These are phyloP conservation scores for Agrotis ipsilon DNA, from an alignment of 2,888 invertebrate genomes.

Conservation along the genomic window DNA sequence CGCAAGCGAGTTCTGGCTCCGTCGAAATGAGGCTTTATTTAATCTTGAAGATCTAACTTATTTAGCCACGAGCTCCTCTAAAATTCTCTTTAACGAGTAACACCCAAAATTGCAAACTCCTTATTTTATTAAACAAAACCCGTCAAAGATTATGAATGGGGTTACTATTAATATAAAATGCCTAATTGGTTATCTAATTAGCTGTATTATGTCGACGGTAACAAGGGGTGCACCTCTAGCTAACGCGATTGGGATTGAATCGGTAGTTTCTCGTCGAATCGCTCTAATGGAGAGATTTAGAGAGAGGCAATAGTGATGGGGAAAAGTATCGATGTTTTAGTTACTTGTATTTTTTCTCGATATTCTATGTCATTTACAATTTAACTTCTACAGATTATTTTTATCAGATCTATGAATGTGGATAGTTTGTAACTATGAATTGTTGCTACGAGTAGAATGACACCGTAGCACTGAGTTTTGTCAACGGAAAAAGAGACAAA, in stretches of 20 bases:
- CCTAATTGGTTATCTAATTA: conserved; percentile 51
- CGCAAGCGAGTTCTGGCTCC: no score
- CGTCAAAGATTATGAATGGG: conserved; percentile 30
- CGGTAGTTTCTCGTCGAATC: conserved; percentile 34
- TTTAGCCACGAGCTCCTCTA: no score
- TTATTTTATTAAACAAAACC: conserved; percentile 23
- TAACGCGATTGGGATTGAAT: conserved; percentile 34
- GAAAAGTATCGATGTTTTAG: conserved; percentile 28
- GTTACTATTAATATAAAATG: conserved; percentile 38
- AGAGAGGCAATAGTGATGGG: conserved; percentile 4
- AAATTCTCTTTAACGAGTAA: background rate
- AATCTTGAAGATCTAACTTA: no score
- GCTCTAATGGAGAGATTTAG: conserved; percentile 17
- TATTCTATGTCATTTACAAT: no score
- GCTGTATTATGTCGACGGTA: conserved; percentile 5
- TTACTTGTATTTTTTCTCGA: no score
- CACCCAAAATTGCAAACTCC: background rate
- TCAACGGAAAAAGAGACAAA: no score
- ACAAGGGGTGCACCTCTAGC: conserved; percentile 41
- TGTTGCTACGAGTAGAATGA: no score
- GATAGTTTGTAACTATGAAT: no score
- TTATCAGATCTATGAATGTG: no score
- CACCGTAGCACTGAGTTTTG: no score
- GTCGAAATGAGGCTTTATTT: no score
- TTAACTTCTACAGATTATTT: no score